A percentile compares a stretch with the other conserved stretches of the same genome.
phyloP scores from a whole-genome alignment of 1,140 invertebrate species.

The Fopius arisanus region DNA sequence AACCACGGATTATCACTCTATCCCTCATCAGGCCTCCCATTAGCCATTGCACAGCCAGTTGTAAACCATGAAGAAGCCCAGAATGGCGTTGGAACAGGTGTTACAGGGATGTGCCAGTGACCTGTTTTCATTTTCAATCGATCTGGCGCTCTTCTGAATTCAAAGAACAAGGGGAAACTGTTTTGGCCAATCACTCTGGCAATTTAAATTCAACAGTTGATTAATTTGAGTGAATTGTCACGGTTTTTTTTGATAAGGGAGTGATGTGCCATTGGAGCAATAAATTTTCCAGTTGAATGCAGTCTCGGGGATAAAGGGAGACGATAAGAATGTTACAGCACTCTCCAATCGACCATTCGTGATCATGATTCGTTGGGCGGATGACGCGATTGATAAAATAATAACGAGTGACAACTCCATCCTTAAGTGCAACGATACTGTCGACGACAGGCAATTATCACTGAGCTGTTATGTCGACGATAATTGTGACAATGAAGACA shows the following conservation, averaged over 20 bases:
- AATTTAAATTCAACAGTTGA: no score
- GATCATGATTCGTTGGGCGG: constrained; percentile 60
- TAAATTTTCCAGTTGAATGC: neutral
- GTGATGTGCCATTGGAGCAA: neutral
- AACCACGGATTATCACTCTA: neutral
- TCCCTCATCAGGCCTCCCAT: neutral
- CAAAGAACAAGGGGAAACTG: constrained; percentile 12
- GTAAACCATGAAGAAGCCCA: neutral
- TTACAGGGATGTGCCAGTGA: constrained; percentile 35
- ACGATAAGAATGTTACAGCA: constrained; percentile 54
- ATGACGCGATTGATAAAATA: constrained; percentile 49
- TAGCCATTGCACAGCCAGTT: neutral
- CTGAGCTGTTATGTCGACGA: neutral
- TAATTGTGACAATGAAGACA: neutral
- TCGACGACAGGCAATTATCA: neutral
- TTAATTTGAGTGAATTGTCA: no score
- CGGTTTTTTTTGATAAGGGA: neutral
- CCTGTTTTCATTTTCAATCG: constrained; percentile 34
- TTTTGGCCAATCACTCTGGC: no score
- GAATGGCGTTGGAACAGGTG: constrained; percentile 20
- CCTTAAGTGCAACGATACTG: constrained; percentile 6
- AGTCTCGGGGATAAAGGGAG: constrained; percentile 21
- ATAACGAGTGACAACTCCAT: constrained; percentile 43
- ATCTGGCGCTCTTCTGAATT: constrained; percentile 28
- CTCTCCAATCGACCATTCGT: constrained; percentile 43